Evolutionary conservation across 1,140 invertebrate species (phyloP).

Genomic region (Drosophila melanica): DNA sequence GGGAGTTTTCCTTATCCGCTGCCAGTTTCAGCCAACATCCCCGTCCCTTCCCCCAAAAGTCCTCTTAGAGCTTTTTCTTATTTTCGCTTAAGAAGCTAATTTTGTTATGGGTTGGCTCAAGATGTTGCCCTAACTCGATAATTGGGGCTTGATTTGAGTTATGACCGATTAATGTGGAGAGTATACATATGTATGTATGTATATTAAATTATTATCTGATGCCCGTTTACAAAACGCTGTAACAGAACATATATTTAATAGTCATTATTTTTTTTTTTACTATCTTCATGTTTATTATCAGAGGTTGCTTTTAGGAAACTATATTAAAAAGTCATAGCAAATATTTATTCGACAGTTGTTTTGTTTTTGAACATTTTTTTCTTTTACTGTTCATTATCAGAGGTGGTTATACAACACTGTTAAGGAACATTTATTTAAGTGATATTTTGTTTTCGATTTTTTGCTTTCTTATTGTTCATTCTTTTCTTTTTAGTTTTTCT

Average conservation of each 20-base stretch:
- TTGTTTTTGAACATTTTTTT: no score
- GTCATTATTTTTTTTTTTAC: no score
- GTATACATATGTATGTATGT: no score
- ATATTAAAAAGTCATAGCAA: no score
- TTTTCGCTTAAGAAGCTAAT: background rate
- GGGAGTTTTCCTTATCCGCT: background rate
- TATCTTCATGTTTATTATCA: no score
- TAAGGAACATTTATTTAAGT: background rate
- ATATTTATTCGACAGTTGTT: no score
- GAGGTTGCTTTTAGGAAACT: no score
- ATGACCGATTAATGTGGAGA: slow-evolving; percentile 10
- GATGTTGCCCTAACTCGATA: slow-evolving; percentile 32
- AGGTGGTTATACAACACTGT: background rate
- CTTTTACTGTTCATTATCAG: no score
- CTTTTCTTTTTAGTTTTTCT: no score
- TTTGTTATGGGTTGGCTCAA: slow-evolving; percentile 13
- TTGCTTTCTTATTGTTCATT: no score
- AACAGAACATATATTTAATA: background rate
- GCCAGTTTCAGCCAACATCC: background rate
- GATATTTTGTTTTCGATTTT: no score
- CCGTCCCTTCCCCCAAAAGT: background rate
- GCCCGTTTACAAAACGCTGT: background rate
- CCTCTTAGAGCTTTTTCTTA: background rate
- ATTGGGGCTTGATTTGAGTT: slow-evolving; percentile 29
- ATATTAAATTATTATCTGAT: background rate